A percentile compares a stretch with the other conserved stretches of the same genome.
These are phyloP conservation scores for Crotalus adamanteus DNA, from an alignment of 2,797 vertebrate genomes.

Conservation along the genomic window DNA sequence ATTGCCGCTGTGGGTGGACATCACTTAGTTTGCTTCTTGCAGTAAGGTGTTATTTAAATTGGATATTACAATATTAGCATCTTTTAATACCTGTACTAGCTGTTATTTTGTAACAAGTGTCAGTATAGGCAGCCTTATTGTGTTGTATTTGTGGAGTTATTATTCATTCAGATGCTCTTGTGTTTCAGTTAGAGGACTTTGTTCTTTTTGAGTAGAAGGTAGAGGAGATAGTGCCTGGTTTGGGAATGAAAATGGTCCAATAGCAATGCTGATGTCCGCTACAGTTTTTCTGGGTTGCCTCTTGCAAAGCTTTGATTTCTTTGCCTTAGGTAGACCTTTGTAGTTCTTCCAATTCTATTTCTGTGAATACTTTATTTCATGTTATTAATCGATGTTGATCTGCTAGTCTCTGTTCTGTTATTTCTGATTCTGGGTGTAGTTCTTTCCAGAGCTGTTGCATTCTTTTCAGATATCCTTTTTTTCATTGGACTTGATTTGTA, in stretches of 20 bases:
- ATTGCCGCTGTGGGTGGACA: neutral
- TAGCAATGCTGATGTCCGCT: neutral
- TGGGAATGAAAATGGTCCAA: neutral
- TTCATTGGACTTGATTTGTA: neutral
- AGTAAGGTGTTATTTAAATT: neutral
- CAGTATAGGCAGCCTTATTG: neutral
- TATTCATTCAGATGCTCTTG: neutral
- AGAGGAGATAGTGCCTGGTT: neutral
- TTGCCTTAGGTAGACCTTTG: neutral
- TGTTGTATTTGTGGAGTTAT: neutral
- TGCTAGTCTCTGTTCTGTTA: neutral
- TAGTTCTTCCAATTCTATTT: neutral
- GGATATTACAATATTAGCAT: neutral
- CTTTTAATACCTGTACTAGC: neutral
- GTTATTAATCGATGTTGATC: neutral
- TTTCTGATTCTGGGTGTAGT: neutral
- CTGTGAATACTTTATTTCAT: neutral
- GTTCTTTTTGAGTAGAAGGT: neutral
- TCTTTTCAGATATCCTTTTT: neutral
- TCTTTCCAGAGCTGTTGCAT: neutral
- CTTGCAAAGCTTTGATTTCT: neutral
- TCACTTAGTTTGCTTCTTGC: neutral
- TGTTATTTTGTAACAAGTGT: neutral
- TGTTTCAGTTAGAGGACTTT: neutral
- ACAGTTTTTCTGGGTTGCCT: neutral